Base-by-base conservation (phyloP, 2,888 invertebrate species). In the Esperia sulphurella region DNA sequence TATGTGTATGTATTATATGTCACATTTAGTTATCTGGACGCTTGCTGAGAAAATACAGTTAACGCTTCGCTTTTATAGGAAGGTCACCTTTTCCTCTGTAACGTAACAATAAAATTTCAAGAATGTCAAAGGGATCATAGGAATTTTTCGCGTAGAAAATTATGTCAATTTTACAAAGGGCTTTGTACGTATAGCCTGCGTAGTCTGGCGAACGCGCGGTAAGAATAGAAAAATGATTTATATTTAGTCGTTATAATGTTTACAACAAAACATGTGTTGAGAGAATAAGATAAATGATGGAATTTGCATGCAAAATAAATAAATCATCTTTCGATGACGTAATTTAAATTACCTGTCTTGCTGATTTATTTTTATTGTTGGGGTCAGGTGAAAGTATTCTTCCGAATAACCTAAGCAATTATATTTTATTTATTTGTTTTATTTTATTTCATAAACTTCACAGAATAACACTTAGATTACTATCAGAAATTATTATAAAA, bases 161-260 rank as follows among this genome's bases (percentile, higher is more conserved):
- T 61, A 71, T 71, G 73, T 71, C 70, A 73, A 70, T 71, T 73
- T 70, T 58, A 55, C 58, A 63, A 65, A 58, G 53, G 63, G 49
- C 57, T 65, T 68, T 65, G 64, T 58, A 41, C 42, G 31, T 43
- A 10, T 39, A 30, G 29, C 30, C 43, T 43, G 30, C 33, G 33
- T 9, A 43, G 14, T 33, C 43, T 33, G 13, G 49, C 9, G 49
- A 10, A 35, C 35, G 35, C n/a, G 35, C 3, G n/a, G n/a, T 3
- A 35, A 35, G 8, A 10, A 35, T 35, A 35, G 21, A 21, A 21
- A 3, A 21, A 21, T 21, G 21, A 5, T 21, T 21, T 21, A 21
- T 21, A n/a, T n/a, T n/a, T n/a, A 3, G 21, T 21, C 31, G 8
- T 31, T 8, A 31, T 9, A 31, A 31, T 31, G 8, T 31, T 10